Base-by-base conservation (phyloP, 2,888 invertebrate genomes). In the Apocheima hispidaria region DNA sequence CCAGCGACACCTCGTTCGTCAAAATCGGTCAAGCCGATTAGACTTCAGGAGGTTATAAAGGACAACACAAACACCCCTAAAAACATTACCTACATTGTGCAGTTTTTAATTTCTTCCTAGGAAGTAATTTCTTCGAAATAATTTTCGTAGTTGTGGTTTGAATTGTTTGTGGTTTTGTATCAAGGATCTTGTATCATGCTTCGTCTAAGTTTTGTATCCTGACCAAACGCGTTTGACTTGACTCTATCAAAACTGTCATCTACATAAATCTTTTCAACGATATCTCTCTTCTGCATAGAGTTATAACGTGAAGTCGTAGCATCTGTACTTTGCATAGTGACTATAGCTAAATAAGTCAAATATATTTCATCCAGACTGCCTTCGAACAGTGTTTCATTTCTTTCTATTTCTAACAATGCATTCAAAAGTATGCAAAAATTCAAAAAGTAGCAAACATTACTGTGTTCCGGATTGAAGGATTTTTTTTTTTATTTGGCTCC, bases 351-450 rank as follows among this genome's bases (percentile, higher is more conserved):
- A 66, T 84, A 89, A 0, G 83, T 88, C 9, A 91, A 67, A 69
- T 84, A 91, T 20, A 83, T 65, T 59, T 89, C 83, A 50, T 91
- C 91, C 16, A 91, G 63, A 54, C 80, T 80, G 51, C 87, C 87
- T 49, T 78, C 73, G 53, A 83, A 69, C 1, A 82, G 46, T 1
- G 82, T 73, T n/a, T 72, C 60, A 61, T 89, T 87, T 14, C 59
- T 72, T 71, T 90, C 89, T 67, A 86, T 75, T 72, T 88, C 86
- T 57, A 88, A 65, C 12, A 88, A 67, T 57, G 87, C 75, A 59
- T 84, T 81, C 58, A 90, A 66, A 35, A 87, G 68, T 33, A 85
- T 64, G 43, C n/a, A n/a, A n/a, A n/a, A n/a, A n/a, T n/a, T n/a
- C n/a, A n/a, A n/a, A n/a, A n/a, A n/a, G n/a, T n/a, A n/a, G n/a